A percentile compares a stretch with the other conserved stretches of the same genome.
These are phyloP conservation scores for Lepidocolaptes lacrymiger DNA, from an alignment of 2,797 vertebrate genomes.

Conservation along the genomic window DNA sequence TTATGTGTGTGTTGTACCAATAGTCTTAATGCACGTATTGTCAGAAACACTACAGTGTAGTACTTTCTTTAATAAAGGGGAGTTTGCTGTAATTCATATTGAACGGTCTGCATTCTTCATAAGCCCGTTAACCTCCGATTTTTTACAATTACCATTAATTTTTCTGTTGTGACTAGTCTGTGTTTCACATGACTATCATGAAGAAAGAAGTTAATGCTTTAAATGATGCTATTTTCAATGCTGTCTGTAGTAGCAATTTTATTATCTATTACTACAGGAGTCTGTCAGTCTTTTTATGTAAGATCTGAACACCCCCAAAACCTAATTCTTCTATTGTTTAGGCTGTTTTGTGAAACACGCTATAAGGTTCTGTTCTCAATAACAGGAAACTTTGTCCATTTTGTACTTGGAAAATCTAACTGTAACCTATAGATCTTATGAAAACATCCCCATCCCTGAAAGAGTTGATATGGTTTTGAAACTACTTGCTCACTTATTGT, in stretches of 20 bases:
- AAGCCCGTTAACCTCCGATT: no score
- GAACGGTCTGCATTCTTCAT: no score
- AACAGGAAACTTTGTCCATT: not conserved
- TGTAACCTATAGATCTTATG: not conserved
- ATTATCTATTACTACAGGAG: not conserved
- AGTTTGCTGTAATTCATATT: no score
- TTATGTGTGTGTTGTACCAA: no score
- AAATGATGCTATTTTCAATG: not conserved
- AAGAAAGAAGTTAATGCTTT: not conserved
- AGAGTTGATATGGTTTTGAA: not conserved
- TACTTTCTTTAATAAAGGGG: no score
- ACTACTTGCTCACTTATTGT: not conserved
- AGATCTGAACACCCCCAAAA: not conserved
- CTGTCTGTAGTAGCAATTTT: not conserved
- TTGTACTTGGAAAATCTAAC: not conserved
- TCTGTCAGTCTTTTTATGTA: not conserved
- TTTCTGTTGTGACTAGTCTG: not conserved
- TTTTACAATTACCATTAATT: not conserved
- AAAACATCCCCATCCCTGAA: not conserved
- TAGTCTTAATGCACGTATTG: no score
- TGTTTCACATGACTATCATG: not conserved
- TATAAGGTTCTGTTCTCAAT: not conserved
- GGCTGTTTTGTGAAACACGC: not conserved
- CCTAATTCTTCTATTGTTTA: rapidly evolving
- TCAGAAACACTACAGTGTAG: no score